Evolutionary conservation across 2,888 invertebrate genomes (phyloP), one percentile per base, ranked within the genome.

Genomic region (Anthrax anthrax): DNA sequence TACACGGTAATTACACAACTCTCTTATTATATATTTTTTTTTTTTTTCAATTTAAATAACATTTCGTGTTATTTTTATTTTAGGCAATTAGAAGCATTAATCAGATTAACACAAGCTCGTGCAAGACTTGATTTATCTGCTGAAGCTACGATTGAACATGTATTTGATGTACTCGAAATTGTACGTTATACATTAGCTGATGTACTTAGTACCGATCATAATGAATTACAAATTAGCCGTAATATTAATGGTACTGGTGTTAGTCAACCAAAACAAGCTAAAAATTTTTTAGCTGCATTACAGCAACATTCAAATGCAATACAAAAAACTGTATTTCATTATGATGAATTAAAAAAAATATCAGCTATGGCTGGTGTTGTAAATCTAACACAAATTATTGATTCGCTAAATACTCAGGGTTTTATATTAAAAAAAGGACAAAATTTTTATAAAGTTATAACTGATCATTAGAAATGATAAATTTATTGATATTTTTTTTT

Each of bases 21-120:
- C 23, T 6, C 23, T 6, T 23, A 6, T 8, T 23, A 8, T 23
- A 6, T 23, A 12, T 32, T 32, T 32, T n/a, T 29, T 8, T 23
- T 23, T 23, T 32, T n/a, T 16, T 23, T 18, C 1, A 18, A 37
- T 37, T 18, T 18, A 34, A 39, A 41, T 40, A 23, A 18, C 12
- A 40, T 12, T 19, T 18, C 32, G n/a, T 36, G 3, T 29, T 19
- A 39, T 38, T 18, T 42, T 36, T 12, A 14, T 52, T 55, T 51
- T 40, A 72, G 95, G 40, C 94, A 95, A 62, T 71, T 95, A 12
- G 88, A 92, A 67, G 92, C 90, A 1, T 74, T 95, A 51, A 83
- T 92, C 49, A 71, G 91, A 56, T 70, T 95, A 16, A 84, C 91
- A 17, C 58, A 88, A 81, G 92, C 95, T 16, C 73, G 94, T 61